phyloP scores from a whole-genome alignment of 2,888 invertebrate genomes.

The Teinopalpus imperialis region DNA sequence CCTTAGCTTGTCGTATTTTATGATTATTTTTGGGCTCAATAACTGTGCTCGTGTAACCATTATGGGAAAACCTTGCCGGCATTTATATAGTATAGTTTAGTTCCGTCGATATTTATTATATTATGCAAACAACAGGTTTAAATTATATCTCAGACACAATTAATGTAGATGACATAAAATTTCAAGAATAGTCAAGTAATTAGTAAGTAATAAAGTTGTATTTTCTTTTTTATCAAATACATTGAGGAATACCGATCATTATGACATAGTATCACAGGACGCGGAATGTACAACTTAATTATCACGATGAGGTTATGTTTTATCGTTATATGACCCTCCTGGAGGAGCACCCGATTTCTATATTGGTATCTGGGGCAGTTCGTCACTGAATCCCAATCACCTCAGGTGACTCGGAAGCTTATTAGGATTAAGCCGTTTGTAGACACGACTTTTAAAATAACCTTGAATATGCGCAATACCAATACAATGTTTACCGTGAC shows the following conservation, averaged over 20 bases:
- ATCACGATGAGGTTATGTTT: constrained; percentile 18
- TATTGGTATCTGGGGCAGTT: no score
- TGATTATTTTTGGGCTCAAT: constrained; percentile 24
- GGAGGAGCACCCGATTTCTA: no score
- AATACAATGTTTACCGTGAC: no score
- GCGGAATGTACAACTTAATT: constrained; percentile 24
- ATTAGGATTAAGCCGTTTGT: constrained; percentile 14
- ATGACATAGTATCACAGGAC: constrained; percentile 19
- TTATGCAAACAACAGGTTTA: constrained; percentile 2
- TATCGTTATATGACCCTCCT: constrained; percentile 13
- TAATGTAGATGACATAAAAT: neutral
- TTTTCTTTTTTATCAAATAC: constrained; percentile 16
- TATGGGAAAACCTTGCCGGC: constrained; percentile 4
- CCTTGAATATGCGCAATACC: no score
- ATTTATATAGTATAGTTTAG: constrained; percentile 4
- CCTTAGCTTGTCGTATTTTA: constrained; percentile 21
- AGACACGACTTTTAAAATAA: no score
- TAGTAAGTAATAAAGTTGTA: no score
- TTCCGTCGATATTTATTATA: constrained; percentile 15
- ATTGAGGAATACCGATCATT: constrained; percentile 16
- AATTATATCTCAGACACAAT: neutral
- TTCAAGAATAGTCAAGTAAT: neutral
- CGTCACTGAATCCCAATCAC: no score
- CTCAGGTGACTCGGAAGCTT: neutral
- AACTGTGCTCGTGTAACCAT: constrained; percentile 16